Percentiles rank a stretch among this genome's conserved stretches.
Conservation (phyloP, 2,888 invertebrate genomes). For the Pseudococcus jackbeardsleyi region DNA sequence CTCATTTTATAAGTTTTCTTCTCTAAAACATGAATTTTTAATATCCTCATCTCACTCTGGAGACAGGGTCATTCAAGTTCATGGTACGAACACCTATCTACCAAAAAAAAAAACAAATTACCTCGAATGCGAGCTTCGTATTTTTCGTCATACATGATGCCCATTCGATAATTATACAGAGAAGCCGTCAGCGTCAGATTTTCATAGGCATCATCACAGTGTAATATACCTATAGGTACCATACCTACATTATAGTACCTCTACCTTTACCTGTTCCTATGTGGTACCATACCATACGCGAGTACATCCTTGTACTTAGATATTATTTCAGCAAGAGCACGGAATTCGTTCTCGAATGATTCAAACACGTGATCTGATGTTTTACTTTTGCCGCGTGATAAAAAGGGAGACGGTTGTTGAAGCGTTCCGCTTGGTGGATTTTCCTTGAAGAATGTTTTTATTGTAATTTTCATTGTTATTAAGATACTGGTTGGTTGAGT, state of each 20-base stretch:
- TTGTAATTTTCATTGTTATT: constrained; percentile 63
- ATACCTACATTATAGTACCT: background rate
- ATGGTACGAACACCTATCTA: too few relatives aligned
- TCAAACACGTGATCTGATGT: constrained; percentile 46
- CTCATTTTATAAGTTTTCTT: too few relatives aligned
- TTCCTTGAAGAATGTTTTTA: constrained; percentile 65
- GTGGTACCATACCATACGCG: background rate
- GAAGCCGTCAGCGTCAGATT: constrained; percentile 21
- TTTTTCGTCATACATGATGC: constrained; percentile 16
- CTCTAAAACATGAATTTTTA: too few relatives aligned
- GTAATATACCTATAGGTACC: background rate
- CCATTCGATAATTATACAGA: background rate
- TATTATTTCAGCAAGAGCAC: constrained; percentile 35
- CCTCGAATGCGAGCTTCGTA: background rate
- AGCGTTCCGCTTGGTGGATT: constrained; percentile 60
- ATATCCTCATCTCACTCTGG: too few relatives aligned
- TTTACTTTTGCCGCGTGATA: constrained; percentile 49
- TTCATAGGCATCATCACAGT: background rate
- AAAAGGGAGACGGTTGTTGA: constrained; percentile 60
- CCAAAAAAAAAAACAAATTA: too few relatives aligned
- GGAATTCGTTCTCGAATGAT: constrained; percentile 47
- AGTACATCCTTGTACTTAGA: background rate
- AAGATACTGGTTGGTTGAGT: constrained; percentile 60
- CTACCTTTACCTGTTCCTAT: background rate
- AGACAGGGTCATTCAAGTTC: too few relatives aligned